Evolutionary conservation across 2,797 vertebrate species (phyloP).

Genomic region (Halcyon badia): DNA sequence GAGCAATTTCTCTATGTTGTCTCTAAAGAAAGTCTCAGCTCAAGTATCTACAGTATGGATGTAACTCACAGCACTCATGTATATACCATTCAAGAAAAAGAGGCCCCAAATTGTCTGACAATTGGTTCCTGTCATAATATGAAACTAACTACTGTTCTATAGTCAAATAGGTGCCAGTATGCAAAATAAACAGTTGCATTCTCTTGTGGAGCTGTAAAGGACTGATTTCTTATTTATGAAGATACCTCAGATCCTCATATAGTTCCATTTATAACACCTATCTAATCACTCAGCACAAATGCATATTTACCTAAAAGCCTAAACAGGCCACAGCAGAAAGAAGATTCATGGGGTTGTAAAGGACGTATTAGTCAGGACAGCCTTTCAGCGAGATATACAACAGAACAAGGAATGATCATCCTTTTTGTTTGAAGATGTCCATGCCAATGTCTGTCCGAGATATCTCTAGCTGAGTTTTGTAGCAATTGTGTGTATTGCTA

Average conservation of each 20-base stretch:
- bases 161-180: background rate
- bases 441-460: accelerated
- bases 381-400: background rate
- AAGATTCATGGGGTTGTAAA: background rate
- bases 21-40: background rate
- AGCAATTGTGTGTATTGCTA: accelerated
- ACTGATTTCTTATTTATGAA: background rate
- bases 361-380: accelerated
- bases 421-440: background rate
- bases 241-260: background rate
- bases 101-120: background rate
- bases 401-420: accelerated
- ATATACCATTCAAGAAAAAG: background rate
- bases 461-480: background rate
- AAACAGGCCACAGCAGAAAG: background rate
- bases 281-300: background rate
- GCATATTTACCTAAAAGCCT: background rate
- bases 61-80: background rate
- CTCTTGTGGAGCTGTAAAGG: background rate
- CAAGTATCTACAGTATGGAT: background rate
- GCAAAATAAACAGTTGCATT: background rate
- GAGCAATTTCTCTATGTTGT: background rate
- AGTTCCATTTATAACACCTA: background rate
- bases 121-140: background rate
- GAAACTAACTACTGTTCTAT: background rate